Base-by-base conservation (phyloP, 2,888 invertebrate species). In the Incurvaria masculella region DNA sequence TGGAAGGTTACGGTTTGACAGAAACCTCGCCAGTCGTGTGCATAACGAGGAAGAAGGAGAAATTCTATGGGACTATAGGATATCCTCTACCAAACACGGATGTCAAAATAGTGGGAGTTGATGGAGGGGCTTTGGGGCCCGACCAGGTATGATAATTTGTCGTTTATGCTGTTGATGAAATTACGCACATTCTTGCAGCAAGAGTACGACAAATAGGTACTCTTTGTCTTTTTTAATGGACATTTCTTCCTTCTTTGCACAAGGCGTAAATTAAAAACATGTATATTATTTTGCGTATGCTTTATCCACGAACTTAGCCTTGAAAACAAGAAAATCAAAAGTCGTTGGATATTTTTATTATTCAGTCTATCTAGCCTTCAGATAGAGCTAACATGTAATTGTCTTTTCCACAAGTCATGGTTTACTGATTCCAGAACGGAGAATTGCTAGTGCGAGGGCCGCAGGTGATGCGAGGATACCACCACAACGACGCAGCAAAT, bases 381-480 rank as follows among this genome's bases (percentile, higher is more conserved):
- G n/a, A 2, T 2, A 21, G 21, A 20, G 10, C 2, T 42, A 20
- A 2, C 4, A 21, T 14, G 2, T 21, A 21, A 16, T 8, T 8
- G n/a, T n/a, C n/a, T n/a, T n/a, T n/a, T n/a, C n/a, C n/a, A n/a
- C n/a, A n/a, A n/a, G n/a, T n/a, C n/a, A 48, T 42, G 18, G 11
- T 18, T 20, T 45, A 18, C 23, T 51, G 45, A 44, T 56, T 52
- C 45, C 57, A 83, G 70, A 63, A 75, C 1, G 94, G 93, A 1
- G 93, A 94, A 66, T 61, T 93, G 6, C 79, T 85, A 46, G 71
- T 90, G 2, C 82, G 83, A 54, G 91, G 93, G 0, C 90, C 91
- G 0, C 89, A 91, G 60, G 78, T 91, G 1, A 93, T 92, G 89
- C 81, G 81, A 58, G 89, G 91, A 0, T 94, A 94, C 59, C 81